Evolutionary conservation across 2,888 invertebrate species (phyloP).

Genomic region (Saturnia japonica): DNA sequence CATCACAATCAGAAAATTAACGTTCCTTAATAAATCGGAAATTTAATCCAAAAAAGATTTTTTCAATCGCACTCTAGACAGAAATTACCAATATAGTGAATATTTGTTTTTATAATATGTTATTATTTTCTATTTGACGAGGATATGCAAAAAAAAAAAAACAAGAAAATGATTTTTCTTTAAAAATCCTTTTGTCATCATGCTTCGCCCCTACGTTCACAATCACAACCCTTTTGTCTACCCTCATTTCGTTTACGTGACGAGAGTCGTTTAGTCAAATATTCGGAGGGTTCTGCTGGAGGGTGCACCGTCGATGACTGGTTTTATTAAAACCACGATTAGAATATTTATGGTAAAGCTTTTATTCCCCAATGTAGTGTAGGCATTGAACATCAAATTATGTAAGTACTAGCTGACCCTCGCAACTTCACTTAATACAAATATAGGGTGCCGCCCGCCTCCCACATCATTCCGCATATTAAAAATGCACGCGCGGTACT

Average conservation of each 20-base stretch:
- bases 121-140: not conserved
- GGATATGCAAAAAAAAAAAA: not conserved
- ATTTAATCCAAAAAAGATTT: no score
- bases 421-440: no score
- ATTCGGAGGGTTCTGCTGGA: constrained; percentile 29
- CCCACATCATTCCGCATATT: no score
- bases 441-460: no score
- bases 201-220: not conserved
- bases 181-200: not conserved
- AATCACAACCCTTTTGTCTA: constrained; percentile 23
- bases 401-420: no score
- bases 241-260: constrained; percentile 35
- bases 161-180: not conserved
- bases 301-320: constrained; percentile 22
- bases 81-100: no score
- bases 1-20: no score
- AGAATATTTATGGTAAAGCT: not conserved
- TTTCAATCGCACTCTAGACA: no score
- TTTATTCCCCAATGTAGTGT: no score
- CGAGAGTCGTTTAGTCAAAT: constrained; percentile 34
- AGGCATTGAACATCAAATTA: no score
- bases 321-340: constrained; percentile 31
- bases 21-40: no score
- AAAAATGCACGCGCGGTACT: no score
- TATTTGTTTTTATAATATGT: not conserved